Evolutionary conservation across 2,797 vertebrate species (phyloP).

Genomic region (Adrianichthys oophorus): DNA sequence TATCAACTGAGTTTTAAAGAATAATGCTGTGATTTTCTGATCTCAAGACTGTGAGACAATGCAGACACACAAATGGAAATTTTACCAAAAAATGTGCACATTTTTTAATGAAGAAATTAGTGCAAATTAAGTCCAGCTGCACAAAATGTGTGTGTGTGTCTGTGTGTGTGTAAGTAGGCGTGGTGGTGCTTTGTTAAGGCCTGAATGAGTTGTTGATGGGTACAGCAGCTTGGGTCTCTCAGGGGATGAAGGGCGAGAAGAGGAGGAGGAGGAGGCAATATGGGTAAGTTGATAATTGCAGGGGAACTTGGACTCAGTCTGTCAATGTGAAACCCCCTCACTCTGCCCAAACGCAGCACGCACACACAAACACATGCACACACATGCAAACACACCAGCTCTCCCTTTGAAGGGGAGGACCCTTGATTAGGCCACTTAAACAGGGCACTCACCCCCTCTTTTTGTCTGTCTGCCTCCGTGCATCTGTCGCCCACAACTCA

Average conservation of each 20-base stretch:
- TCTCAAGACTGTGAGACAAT: background rate
- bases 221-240: constrained; percentile 76
- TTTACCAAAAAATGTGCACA: background rate
- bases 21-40: background rate
- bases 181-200: constrained; percentile 74
- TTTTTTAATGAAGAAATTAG: constrained; percentile 21
- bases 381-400: constrained; percentile 46
- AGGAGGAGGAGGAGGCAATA: constrained; percentile 25
- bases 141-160: constrained; percentile 17
- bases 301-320: constrained; percentile 74
- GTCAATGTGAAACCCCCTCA: constrained; percentile 47
- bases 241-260: constrained; percentile 58
- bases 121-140: constrained; percentile 18
- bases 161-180: constrained; percentile 30
- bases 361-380: constrained; percentile 49
- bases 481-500: constrained; percentile 50
- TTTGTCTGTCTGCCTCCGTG: constrained; percentile 52
- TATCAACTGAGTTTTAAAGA: background rate
- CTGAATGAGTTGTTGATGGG: constrained; percentile 77
- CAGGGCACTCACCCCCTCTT: constrained; percentile 27
- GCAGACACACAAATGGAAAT: background rate
- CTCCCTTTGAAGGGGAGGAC: constrained; percentile 66
- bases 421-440: constrained; percentile 74
- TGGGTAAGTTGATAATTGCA: constrained; percentile 76
- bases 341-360: constrained; percentile 34